Base-by-base conservation (phyloP, 1,140 invertebrate genomes). In the Drosophila tropicalis region DNA sequence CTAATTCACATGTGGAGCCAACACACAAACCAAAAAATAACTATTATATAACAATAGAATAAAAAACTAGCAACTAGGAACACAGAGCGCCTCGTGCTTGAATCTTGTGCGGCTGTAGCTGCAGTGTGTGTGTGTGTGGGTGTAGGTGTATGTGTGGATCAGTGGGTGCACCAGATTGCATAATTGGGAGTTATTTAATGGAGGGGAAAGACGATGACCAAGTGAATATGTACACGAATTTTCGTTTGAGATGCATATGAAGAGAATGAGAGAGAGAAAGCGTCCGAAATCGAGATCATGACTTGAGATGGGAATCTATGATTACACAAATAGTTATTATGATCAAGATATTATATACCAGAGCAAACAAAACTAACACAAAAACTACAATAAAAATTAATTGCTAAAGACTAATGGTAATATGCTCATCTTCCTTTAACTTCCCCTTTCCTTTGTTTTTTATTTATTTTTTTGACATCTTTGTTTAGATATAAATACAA, bases 131-230 rank as follows among this genome's bases (percentile, higher is more conserved):
- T 75, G 57, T 58, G 56, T 36, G 56, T 74, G 41, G 1, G 15
- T 62, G 75, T 78, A 70, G 67, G 72, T 65, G 3, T 75, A 13
- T 60, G 34, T 60, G 34, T 75, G 32, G 7, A 15, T 17, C 32
- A 36, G 7, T 74, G 73, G 71, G 82, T 87, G 82, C 83, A 58
- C 79, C 82, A 74, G 76, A 86, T 86, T 76, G 70, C 55, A 54
- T 67, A 51, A 15, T 32, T 66, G 56, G 64, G 34, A 58, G 25
- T 29, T 68, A 62, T 67, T 9, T 56, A 55, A 76, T 81, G 73
- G 29, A 5, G 58, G 9, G 54, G 17, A 69, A 70, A 78, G 67
- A 62, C 82, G 62, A 15, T 51, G 44, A 47, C 17, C 44, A 51
- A 22, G 17, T 51, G 17, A 51, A 12, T 51, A 51, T 51, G 44